Base-by-base conservation (phyloP, 1,140 invertebrate species). In the Megathymus violae region DNA sequence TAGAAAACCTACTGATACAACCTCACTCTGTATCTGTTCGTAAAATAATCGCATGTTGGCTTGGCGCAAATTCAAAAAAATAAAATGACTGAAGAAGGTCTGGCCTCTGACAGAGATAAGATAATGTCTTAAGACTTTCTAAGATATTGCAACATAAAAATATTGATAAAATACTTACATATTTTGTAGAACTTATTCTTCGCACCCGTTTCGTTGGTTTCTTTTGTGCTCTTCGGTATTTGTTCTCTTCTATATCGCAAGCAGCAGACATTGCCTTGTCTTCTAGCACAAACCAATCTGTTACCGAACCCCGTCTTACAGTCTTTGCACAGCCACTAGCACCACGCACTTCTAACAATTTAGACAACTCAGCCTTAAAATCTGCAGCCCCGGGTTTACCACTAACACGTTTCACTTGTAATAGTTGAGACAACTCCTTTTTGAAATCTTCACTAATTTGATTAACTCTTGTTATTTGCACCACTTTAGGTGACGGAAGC, bases 121-220 rank as follows among this genome's bases (percentile, higher is more conserved):
- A 50, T 50, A 50, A 13, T 50, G 46, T 34, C 44, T 25, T 4
- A 27, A n/a, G 22, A 13, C 14, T 25, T 47, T 27, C 10, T 4
- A n/a, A 13, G 11, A 47, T 16, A 14, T 47, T 47, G 14, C 43
- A 11, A 17, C 43, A 27, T 19, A 43, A 17, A 41, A 41, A 14
- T 44, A 44, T 17, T 7, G 4, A 47, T 50, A 62, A 63, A 64
- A n/a, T 25, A 89, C 88, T 89, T 62, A 91, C 88, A 65, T 88
- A 91, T 89, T 91, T 91, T 0, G 88, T 91, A 3, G 88, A 91
- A 68, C 88, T 91, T 15, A 88, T 88, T 54, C 88, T 78, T 9
- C 88, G 64, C 1, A 91, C 85, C 1, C 81, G 48, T 34, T 87
- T 78, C 25, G 72, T 62, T 0, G 80, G 79, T 40, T 89, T 91